Conservation (phyloP, 2,113 vertebrate species). For the Sisor rabdophorus region DNA sequence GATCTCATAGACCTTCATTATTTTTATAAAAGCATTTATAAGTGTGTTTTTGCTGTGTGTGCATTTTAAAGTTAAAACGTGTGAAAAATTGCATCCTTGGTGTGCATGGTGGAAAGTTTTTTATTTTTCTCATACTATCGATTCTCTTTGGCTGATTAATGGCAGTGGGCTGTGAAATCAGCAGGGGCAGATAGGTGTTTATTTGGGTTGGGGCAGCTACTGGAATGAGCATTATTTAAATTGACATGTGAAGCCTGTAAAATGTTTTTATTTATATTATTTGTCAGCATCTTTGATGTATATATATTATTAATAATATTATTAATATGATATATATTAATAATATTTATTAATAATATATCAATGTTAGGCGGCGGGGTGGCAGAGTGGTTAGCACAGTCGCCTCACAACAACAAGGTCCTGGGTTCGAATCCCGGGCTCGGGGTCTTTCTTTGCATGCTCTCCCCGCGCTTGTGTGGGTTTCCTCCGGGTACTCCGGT, state of each 20-base stretch:
- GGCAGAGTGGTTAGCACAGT: too few species aligned
- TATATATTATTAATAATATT: too few species aligned
- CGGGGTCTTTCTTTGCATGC: too few species aligned
- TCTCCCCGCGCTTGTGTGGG: too few species aligned
- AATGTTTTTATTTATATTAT: slow-evolving; percentile 6
- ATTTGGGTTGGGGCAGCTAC: slow-evolving; percentile 8
- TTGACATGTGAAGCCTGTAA: neutral
- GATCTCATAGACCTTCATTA: slow-evolving; percentile 14
- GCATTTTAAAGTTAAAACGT: slow-evolving; percentile 32
- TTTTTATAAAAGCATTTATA: neutral
- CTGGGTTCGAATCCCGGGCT: too few species aligned
- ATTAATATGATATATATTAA: too few species aligned
- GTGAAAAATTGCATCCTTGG: slow-evolving; percentile 27
- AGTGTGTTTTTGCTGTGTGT: slow-evolving; percentile 1
- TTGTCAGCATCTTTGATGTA: neutral
- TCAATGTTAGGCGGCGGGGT: too few species aligned
- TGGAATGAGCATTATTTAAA: slow-evolving; percentile 6
- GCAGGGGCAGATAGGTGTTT: slow-evolving; percentile 32
- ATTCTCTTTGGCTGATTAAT: slow-evolving; percentile 54
- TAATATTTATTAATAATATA: too few species aligned
- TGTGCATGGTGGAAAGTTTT: slow-evolving; percentile 16
- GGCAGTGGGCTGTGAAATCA: slow-evolving; percentile 38
- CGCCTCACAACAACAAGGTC: too few species aligned
- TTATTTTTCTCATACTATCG: slow-evolving; percentile 53
- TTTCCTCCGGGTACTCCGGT: too few species aligned